Conservation (phyloP, 2,888 invertebrate genomes). For the Cerceris ruficornis region DNA sequence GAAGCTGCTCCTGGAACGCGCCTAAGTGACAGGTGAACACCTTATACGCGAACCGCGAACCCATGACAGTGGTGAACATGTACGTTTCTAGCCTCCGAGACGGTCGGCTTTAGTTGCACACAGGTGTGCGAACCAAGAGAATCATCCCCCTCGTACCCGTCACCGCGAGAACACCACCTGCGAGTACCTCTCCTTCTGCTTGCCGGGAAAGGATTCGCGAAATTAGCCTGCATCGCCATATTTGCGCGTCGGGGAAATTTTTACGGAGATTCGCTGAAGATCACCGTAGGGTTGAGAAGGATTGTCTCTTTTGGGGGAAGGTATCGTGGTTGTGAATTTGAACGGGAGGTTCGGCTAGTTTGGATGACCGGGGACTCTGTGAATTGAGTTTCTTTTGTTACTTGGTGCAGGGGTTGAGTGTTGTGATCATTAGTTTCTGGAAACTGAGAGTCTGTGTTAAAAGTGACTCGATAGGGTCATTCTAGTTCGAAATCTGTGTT, state of each 20-base stretch:
- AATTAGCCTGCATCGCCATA: conserved; percentile 29
- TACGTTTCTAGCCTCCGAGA: conserved; percentile 17
- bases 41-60: conserved; percentile 72
- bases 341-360: no score
- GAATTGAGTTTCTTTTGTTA: no score
- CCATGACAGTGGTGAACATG: conserved; percentile 64
- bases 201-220: conserved; percentile 29
- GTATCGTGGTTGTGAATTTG: not conserved
- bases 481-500: no score
- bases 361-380: no score
- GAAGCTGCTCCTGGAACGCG: conserved; percentile 76
- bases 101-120: conserved; percentile 35
- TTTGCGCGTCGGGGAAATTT: conserved; percentile 48
- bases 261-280: not conserved
- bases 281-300: not conserved
- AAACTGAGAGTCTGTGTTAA: no score
- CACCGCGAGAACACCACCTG: not conserved
- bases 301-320: not conserved
- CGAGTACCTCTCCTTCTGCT: not conserved
- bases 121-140: conserved; percentile 44
- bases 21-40: conserved; percentile 78
- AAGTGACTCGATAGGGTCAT: no score
- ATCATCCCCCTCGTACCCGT: conserved; percentile 6
- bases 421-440: no score
- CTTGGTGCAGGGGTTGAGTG: no score